phyloP scores from a whole-genome alignment of 2,113 vertebrate species.

The Centropristis striata region DNA sequence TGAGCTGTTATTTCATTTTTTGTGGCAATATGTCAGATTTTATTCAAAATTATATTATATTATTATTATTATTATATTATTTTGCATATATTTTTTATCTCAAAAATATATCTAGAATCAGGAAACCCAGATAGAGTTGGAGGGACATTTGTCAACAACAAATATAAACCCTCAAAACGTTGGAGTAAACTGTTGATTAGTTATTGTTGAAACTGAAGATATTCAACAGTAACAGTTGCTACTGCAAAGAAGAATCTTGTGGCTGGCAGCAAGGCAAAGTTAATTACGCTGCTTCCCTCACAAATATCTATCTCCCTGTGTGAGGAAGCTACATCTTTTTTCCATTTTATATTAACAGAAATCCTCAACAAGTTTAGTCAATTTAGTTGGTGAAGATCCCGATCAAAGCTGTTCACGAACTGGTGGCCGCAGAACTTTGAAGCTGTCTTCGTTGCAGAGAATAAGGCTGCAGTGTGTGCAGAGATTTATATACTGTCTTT shows the following conservation, averaged over 20 bases:
- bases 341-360: conserved; percentile 8
- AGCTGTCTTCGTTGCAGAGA: neutral
- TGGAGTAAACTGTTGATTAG: too few species aligned
- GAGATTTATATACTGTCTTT: conserved; percentile 25
- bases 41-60: too few species aligned
- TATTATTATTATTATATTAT: too few species aligned
- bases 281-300: conserved; percentile 6
- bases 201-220: neutral
- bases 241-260: neutral
- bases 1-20: neutral
- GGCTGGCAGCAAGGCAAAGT: neutral
- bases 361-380: neutral
- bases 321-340: conserved; percentile 3
- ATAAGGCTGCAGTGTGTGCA: neutral
- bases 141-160: neutral
- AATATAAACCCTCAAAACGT: neutral
- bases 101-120: too few species aligned
- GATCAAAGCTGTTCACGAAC: neutral
- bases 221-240: conserved; percentile 1
- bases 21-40: too few species aligned
- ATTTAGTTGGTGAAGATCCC: neutral
- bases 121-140: neutral
- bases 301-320: neutral
- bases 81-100: neutral
- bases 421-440: neutral